phyloP scores from a whole-genome alignment of 2,888 invertebrate species.

The Anarsia innoxiella region DNA sequence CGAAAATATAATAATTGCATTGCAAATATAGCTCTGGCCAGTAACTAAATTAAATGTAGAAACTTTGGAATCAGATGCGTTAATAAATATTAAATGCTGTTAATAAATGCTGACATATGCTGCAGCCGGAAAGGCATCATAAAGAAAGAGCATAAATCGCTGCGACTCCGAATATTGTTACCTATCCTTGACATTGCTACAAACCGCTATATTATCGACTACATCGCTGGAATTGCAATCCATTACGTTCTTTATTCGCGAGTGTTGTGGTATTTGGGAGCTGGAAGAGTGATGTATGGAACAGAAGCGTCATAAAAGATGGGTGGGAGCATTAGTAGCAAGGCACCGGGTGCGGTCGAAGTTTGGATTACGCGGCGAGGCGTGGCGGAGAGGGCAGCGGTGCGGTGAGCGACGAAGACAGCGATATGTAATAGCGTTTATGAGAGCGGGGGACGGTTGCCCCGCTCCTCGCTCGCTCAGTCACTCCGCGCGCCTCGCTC shows the following conservation, averaged over 20 bases:
- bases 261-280: too few relatives aligned
- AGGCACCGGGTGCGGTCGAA: not conserved
- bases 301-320: not conserved
- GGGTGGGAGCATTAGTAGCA: not conserved
- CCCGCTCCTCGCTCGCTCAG: constrained; percentile 29
- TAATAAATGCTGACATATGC: too few relatives aligned
- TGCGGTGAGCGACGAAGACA: constrained; percentile 51
- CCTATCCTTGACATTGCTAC: not conserved
- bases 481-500: constrained; percentile 44
- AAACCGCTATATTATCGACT: constrained; percentile 6
- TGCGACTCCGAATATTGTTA: constrained; percentile 30
- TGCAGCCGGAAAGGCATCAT: too few relatives aligned
- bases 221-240: constrained; percentile 18
- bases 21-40: too few relatives aligned
- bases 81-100: too few relatives aligned
- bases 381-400: constrained; percentile 43
- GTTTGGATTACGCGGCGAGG: constrained; percentile 10
- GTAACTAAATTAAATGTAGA: too few relatives aligned
- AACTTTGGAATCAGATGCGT: too few relatives aligned
- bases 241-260: too few relatives aligned
- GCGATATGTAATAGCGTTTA: constrained; percentile 34
- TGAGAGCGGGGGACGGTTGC: constrained; percentile 29
- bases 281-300: not conserved
- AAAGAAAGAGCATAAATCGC: constrained; percentile 39
- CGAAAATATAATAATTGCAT: too few relatives aligned